Base-by-base conservation (phyloP, 2,113 vertebrate species). In the Paramisgurnus dabryanus region DNA sequence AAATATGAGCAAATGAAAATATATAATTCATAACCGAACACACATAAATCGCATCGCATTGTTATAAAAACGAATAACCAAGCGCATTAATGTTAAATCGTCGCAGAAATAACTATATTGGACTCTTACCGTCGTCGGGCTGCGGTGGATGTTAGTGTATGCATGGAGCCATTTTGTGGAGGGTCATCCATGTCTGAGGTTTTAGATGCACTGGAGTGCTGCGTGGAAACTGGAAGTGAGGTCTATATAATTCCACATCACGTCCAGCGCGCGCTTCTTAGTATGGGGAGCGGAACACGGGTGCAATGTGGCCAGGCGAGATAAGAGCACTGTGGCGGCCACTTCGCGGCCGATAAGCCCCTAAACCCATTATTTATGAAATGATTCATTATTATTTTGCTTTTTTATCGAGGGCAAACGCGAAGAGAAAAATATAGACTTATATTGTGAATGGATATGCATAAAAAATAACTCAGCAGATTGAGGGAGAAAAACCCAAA, bases 291-390 rank as follows among this genome's bases (percentile, higher is more conserved):
- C 91, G 92, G 92, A 93, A 93, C 92, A 90, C 91, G 88, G 87
- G 84, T 89, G 91, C 92, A 94, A 94, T 93, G 93, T 94, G 94
- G 91, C 91, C 92, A 85, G 87, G 87, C 87, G 90, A 94, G 94
- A 94, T 94, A 94, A 94, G 90, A 81, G 87, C 85, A 80, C 90
- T 84, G 90, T 90, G 88, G 82, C 89, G 91, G 90, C 91, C 92
- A 91, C 91, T 91, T 63, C 91, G 91, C 89, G 87, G 88, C 91
- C 89, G 93, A 94, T 93, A 94, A 94, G 92, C 89, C 86, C 91
- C 91, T 93, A 91, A 93, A 90, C 91, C 92, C 93, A 93, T 93
- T 94, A 94, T 92, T 94, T 94, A 94, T 93, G 90, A 93, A 93
- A 94, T 92, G 89, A 94, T 93, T 94, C 91, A 93, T 94, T 94